Conservation (phyloP, 2,797 vertebrate species). For the Hippoglossus hippoglossus region DNA sequence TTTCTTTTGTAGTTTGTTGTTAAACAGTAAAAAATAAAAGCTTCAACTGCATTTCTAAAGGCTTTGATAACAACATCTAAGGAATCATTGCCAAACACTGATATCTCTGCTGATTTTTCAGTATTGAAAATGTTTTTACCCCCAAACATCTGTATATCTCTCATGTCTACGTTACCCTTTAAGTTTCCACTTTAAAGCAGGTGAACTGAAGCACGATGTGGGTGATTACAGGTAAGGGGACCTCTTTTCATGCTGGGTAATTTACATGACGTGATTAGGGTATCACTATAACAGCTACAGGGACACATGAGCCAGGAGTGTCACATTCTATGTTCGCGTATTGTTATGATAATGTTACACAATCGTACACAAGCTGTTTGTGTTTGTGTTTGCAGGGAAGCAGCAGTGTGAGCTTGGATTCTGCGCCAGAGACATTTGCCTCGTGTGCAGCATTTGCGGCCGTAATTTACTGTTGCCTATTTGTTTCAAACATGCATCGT, state of each 20-base stretch:
- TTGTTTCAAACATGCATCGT: slow-evolving; percentile 3
- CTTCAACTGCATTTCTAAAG: too few relatives aligned
- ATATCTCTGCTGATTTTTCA: too few relatives aligned
- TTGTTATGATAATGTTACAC: background rate
- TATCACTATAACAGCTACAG: slow-evolving; percentile 7
- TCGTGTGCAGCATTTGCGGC: background rate
- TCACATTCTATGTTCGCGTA: background rate
- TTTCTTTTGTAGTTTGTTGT: too few relatives aligned
- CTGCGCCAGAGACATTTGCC: background rate
- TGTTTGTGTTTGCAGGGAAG: slow-evolving; percentile 17
- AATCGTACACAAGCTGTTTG: background rate
- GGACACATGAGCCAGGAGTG: too few relatives aligned
- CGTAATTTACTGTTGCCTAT: background rate
- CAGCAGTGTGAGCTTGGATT: slow-evolving; percentile 18
- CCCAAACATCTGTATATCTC: too few relatives aligned
- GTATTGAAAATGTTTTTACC: too few relatives aligned
- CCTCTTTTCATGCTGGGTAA: slow-evolving; percentile 31
- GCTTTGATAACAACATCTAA: too few relatives aligned
- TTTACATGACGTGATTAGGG: slow-evolving; percentile 13
- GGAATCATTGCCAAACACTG: too few relatives aligned
- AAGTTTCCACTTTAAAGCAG: background rate
- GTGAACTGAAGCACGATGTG: background rate
- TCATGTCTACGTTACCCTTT: too few relatives aligned
- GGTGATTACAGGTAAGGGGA: slow-evolving; percentile 8
- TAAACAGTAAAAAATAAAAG: background rate